Evolutionary conservation across 1,140 invertebrate genomes (phyloP), one percentile per base, ranked within the genome.

Genomic region (Camponotus vicinus): DNA sequence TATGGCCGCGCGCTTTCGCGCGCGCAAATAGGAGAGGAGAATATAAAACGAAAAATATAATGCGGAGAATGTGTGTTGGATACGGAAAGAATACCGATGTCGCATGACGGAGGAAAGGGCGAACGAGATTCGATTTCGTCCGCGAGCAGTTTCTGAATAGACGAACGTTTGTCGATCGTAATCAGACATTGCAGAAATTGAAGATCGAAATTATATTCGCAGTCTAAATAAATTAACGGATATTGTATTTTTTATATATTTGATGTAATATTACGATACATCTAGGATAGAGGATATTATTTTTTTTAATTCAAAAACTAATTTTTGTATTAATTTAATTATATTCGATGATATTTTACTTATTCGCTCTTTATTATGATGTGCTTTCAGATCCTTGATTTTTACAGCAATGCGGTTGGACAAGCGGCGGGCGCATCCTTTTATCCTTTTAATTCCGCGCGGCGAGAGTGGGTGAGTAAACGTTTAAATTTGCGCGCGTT

Each of bases 1-100:
- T 91, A 90, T 73, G 27, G 73, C 90, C 73, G 40, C 34, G 71
- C 40, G 45, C 63, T 55, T 37, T 79, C 40, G 57, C 59, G 59
- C 76, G 75, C 61, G 37, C 69, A 40, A 59, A 42, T 27, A 40
- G 49, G 18, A 69, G 78, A 70, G 66, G 18, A 27, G 76, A 78
- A 89, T 87, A 87, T 64, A 89, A 89, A 85, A 80, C 89, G 89
- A 80, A 69, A 86, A 87, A 87, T 90, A 79, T 90, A 89, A 79
- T 71, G 85, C 64, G 69, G 70, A 76, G 49, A 52, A 18, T 77
- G 45, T 59, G 49, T 59, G 52, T 45, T 40, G 18, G 21, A 15
- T 27, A 15, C 52, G 83, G 49, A 79, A 79, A 79, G 83, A 79
- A 69, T 85, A 79, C 27, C 63, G 61, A 80, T 59, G 4, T 52